phyloP scores from a whole-genome alignment of 2,113 vertebrate genomes.

The Ophthalmolycus amberensis region DNA sequence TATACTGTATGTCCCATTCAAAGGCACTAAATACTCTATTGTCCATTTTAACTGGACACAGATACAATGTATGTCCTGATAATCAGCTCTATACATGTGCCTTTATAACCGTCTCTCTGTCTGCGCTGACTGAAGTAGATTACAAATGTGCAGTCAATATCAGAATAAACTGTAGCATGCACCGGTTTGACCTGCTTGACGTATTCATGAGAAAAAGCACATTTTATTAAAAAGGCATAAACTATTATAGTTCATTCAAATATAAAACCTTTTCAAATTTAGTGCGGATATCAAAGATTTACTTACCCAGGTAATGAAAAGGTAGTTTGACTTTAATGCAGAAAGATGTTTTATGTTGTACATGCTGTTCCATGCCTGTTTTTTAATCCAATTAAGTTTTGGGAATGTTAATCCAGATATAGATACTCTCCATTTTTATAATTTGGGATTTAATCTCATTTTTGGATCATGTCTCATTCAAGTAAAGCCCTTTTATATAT shows the following conservation, averaged over 20 bases:
- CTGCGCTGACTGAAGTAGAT: background rate
- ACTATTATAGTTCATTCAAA: background rate
- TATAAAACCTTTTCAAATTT: background rate
- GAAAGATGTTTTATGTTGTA: background rate
- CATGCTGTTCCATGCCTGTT: background rate
- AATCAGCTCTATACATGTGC: background rate
- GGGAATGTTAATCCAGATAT: background rate
- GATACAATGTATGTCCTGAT: background rate
- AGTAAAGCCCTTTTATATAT: background rate
- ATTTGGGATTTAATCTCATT: conserved; percentile 1
- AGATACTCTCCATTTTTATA: background rate
- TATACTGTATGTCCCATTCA: background rate
- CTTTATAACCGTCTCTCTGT: background rate
- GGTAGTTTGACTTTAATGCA: background rate
- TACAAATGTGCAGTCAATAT: background rate
- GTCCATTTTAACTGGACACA: background rate
- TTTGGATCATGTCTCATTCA: background rate
- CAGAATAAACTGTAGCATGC: background rate
- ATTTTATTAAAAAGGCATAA: background rate
- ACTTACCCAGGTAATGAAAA: background rate
- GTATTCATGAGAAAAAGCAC: background rate
- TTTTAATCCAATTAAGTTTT: background rate
- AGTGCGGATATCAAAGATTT: background rate
- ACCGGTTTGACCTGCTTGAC: background rate
- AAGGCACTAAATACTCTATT: background rate